phyloP scores from a whole-genome alignment of 2,888 invertebrate genomes.

The Tridacna crocea region DNA sequence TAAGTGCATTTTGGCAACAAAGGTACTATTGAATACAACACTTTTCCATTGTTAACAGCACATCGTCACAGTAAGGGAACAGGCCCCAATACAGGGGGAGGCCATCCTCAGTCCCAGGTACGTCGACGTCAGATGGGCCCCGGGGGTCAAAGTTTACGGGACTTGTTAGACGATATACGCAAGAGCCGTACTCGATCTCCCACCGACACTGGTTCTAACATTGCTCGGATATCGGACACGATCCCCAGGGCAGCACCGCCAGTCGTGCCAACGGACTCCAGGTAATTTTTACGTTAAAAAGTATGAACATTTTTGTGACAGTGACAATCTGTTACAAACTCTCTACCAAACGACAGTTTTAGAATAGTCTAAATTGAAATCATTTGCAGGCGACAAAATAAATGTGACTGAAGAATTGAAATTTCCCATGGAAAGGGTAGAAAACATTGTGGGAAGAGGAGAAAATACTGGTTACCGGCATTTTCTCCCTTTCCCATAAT shows the following conservation, averaged over 20 bases:
- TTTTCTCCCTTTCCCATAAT: too few species aligned
- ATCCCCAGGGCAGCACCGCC: conserved; percentile 48
- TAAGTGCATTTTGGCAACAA: too few species aligned
- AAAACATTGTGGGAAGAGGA: too few species aligned
- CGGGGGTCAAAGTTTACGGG: conserved; percentile 37
- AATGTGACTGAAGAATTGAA: too few species aligned
- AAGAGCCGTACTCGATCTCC: conserved; percentile 8
- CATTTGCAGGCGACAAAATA: too few species aligned
- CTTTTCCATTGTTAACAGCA: neutral
- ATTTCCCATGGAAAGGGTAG: too few species aligned
- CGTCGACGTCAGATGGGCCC: conserved; percentile 20
- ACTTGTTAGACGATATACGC: conserved; percentile 28
- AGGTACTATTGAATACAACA: too few species aligned
- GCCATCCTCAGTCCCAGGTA: conserved; percentile 34
- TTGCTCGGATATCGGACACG: conserved; percentile 28
- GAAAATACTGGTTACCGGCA: too few species aligned
- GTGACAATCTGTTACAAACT: too few species aligned
- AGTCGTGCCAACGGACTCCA: conserved; percentile 32
- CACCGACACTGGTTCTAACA: conserved; percentile 31
- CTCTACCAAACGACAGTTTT: too few species aligned
- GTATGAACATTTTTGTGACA: too few species aligned
- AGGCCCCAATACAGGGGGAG: neutral
- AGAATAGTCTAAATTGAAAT: too few species aligned
- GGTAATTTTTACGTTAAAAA: conserved; percentile 12
- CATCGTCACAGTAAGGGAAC: neutral